Percentiles rank a stretch among this genome's conserved stretches.
phyloP scores from a whole-genome alignment of 2,113 vertebrate species.

The Nycticebus coucang region DNA sequence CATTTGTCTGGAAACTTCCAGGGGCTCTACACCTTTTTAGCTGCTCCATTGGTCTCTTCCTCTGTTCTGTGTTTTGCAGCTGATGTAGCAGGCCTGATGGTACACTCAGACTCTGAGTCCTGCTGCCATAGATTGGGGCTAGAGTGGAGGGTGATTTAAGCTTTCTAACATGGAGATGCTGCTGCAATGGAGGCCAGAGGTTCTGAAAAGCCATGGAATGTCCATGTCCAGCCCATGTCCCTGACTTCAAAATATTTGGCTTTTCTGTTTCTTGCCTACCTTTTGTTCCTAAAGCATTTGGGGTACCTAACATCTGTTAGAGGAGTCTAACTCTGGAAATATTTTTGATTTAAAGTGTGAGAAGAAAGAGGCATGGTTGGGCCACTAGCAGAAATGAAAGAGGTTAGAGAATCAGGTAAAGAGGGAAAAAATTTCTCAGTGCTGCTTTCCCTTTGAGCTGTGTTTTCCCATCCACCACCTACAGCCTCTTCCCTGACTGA shows the following conservation, averaged over 20 bases:
- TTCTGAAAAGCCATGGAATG: background rate
- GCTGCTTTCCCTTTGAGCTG: background rate
- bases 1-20: slow-evolving; percentile 54
- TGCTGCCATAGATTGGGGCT: background rate
- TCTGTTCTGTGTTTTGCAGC: background rate
- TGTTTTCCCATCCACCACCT: background rate
- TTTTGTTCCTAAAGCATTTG: background rate
- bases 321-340: background rate
- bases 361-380: background rate
- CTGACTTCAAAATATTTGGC: background rate
- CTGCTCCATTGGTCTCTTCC: background rate
- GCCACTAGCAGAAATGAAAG: background rate
- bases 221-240: background rate
- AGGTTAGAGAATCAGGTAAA: background rate
- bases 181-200: background rate
- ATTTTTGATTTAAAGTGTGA: background rate
- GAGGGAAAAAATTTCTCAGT: background rate
- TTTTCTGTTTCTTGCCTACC: background rate
- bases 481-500: background rate
- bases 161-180: background rate
- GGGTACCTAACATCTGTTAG: background rate
- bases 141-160: background rate
- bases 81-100: background rate
- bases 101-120: background rate
- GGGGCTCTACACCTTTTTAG: background rate